Conservation (phyloP, 1,140 invertebrate genomes). For the Ephestia elutella region DNA sequence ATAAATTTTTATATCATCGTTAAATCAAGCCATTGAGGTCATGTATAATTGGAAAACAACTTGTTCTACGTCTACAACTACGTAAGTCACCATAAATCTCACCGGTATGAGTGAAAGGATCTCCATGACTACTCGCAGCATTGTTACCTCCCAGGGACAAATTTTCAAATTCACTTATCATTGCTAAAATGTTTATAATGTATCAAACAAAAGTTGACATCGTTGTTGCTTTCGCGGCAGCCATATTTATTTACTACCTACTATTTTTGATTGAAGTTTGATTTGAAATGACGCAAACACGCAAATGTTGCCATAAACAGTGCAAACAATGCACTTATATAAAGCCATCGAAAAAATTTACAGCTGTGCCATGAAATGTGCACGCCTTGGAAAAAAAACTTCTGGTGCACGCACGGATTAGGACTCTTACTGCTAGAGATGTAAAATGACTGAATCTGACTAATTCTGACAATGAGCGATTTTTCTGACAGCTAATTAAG, state of each 20-base stretch:
- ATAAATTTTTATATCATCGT: slow-evolving; percentile 25
- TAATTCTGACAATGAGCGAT: too few species aligned
- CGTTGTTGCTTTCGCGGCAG: slow-evolving; percentile 55
- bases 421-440: too few species aligned
- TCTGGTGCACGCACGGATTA: too few species aligned
- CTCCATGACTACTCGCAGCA: slow-evolving; percentile 65
- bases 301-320: neutral
- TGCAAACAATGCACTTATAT: too few species aligned
- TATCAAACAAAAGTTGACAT: slow-evolving; percentile 69
- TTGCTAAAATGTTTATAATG: slow-evolving; percentile 60
- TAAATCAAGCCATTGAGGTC: slow-evolving; percentile 62
- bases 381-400: too few species aligned
- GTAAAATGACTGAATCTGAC: too few species aligned
- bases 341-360: too few species aligned
- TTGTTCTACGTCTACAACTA: slow-evolving; percentile 40
- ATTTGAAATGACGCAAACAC: neutral
- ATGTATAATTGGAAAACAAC: slow-evolving; percentile 45
- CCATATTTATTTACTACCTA: slow-evolving; percentile 69
- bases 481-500: too few species aligned
- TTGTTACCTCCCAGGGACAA: slow-evolving; percentile 71
- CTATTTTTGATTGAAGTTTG: neutral
- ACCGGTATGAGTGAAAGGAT: slow-evolving; percentile 68
- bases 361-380: too few species aligned
- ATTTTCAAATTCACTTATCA: slow-evolving; percentile 74
- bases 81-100: slow-evolving; percentile 24